A percentile compares a stretch with the other conserved stretches of the same genome.
Evolutionary conservation across 1,140 invertebrate species (phyloP).

Genomic region (Drosophila quadrilineata): DNA sequence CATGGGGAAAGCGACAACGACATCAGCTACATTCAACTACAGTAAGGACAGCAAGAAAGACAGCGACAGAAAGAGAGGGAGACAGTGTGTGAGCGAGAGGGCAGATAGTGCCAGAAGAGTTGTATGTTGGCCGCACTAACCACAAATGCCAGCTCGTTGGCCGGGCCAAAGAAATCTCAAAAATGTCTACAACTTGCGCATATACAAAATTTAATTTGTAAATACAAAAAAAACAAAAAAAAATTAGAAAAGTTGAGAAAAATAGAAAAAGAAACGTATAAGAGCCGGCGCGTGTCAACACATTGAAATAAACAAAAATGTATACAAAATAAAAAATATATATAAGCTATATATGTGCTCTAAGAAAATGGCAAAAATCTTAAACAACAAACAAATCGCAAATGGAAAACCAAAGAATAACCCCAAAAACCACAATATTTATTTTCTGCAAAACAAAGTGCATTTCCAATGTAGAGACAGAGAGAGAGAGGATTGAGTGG

Average conservation of each 20-base stretch:
- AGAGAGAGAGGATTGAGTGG: no score
- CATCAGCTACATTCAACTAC: conserved; percentile 43
- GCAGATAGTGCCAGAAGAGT: conserved; percentile 32
- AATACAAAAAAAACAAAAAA: conserved; percentile 18
- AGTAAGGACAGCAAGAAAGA: conserved; percentile 56
- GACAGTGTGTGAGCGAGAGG: conserved; percentile 5
- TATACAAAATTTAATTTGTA: conserved; percentile 59
- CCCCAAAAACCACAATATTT: conserved; percentile 22
- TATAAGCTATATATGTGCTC: no score
- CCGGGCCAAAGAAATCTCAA: conserved; percentile 59
- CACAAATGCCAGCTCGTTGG: conserved; percentile 26
- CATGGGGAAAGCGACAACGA: conserved; percentile 70
- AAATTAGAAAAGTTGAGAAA: no score
- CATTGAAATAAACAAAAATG: conserved; percentile 32
- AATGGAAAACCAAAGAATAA: conserved; percentile 15
- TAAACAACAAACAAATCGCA: conserved; percentile 17
- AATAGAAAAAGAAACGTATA: conserved; percentile 21
- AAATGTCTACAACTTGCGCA: conserved; percentile 57
- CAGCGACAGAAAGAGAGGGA: conserved; percentile 23
- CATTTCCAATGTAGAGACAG: conserved; percentile 46
- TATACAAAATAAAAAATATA: conserved; percentile 17
- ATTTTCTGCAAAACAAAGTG: conserved; percentile 38
- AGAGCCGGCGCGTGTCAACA: conserved; percentile 29
- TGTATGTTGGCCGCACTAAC: conserved; percentile 21
- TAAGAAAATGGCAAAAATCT: conserved; percentile 13